Percentiles rank a stretch among this genome's conserved stretches.
Conservation (phyloP, 1,140 invertebrate species). For the Macrosteles quadrilineatus region DNA sequence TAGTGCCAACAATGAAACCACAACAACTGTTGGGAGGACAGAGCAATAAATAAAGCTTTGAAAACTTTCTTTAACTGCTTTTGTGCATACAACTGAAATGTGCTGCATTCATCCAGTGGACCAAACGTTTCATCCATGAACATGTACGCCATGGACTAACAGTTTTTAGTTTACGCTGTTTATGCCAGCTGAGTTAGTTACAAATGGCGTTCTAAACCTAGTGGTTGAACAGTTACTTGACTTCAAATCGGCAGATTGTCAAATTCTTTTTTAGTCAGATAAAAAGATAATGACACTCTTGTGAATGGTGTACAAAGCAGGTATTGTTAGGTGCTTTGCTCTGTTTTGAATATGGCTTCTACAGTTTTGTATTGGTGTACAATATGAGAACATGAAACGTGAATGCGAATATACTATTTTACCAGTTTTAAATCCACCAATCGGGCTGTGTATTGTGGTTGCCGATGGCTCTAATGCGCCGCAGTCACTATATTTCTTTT, state of each 20-base stretch:
- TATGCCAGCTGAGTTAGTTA: slow-evolving; percentile 5
- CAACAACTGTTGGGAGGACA: too few relatives aligned
- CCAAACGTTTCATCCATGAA: neutral
- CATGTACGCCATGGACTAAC: neutral
- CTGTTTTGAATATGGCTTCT: neutral
- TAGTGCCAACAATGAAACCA: too few relatives aligned
- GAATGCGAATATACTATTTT: neutral
- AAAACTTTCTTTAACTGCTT: too few relatives aligned
- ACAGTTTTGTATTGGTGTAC: neutral
- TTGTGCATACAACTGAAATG: too few relatives aligned
- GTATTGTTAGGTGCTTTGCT: neutral
- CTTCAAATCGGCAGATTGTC: neutral
- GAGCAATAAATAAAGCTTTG: too few relatives aligned
- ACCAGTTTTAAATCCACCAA: neutral
- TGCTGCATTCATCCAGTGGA: too few relatives aligned
- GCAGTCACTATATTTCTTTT: too few relatives aligned
- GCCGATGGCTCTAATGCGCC: neutral
- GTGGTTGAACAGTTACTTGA: neutral
- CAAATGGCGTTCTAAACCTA: slow-evolving; percentile 13
- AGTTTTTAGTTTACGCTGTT: neutral
- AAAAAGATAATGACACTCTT: neutral
- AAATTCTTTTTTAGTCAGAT: neutral
- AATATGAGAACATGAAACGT: neutral
- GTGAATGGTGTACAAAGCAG: neutral
- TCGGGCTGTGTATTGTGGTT: neutral